Evolutionary conservation across 2,888 invertebrate species (phyloP).

Genomic region (Trilocha varians): DNA sequence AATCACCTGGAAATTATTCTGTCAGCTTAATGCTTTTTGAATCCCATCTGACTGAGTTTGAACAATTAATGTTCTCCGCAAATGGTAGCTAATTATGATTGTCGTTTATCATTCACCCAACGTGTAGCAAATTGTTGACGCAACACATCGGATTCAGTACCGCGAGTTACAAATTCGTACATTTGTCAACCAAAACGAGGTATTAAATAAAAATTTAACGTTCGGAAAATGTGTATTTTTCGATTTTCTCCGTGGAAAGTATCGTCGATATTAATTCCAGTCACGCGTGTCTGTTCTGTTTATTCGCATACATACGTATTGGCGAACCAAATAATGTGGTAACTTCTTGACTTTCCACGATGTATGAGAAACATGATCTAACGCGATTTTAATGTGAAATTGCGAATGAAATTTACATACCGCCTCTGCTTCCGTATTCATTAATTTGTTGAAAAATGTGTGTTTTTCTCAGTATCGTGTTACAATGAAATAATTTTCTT

Average conservation of each 20-base stretch:
- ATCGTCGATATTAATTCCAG: conserved; percentile 47
- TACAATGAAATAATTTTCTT: too few species aligned
- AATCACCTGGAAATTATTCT: conserved; percentile 2
- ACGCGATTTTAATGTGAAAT: background rate
- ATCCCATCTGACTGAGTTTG: background rate
- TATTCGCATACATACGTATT: conserved; percentile 58
- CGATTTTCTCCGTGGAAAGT: conserved; percentile 23
- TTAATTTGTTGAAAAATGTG: background rate
- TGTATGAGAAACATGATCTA: background rate
- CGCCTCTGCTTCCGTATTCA: background rate
- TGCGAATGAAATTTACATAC: background rate
- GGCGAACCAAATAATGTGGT: conserved; percentile 50
- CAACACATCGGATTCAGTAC: background rate
- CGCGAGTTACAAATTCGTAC: too few species aligned
- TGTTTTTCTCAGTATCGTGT: conserved; percentile 11
- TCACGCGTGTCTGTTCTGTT: conserved; percentile 54
- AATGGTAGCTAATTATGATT: background rate
- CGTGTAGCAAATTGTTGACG: background rate
- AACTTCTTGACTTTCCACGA: conserved; percentile 24
- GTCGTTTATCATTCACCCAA: conserved; percentile 10
- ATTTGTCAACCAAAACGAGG: conserved; percentile 6
- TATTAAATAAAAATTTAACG: conserved; percentile 10
- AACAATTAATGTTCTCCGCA: background rate
- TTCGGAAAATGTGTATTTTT: background rate
- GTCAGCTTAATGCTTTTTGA: background rate